phyloP scores from a whole-genome alignment of 92 coral and sea anemone genomes.

The Siderastrea radians region DNA sequence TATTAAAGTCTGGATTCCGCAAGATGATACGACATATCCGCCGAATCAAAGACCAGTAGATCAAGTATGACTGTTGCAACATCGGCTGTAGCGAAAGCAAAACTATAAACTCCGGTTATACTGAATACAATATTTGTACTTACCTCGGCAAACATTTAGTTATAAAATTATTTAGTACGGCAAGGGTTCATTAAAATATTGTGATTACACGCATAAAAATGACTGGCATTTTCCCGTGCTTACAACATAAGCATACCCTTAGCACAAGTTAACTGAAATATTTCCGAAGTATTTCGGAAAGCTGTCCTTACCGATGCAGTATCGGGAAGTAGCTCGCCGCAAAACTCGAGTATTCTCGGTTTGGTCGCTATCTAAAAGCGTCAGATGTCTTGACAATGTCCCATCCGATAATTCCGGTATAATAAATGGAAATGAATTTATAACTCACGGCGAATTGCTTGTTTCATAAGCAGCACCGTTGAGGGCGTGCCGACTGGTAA shows the following conservation, averaged over 20 bases:
- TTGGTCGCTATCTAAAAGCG: neutral
- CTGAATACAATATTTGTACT: neutral
- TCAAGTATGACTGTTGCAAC: constrained; percentile 9
- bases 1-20: constrained; percentile 8
- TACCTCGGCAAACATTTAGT: neutral
- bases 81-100: neutral
- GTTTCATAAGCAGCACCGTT: constrained; percentile 27
- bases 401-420: constrained; percentile 28
- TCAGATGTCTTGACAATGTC: constrained; percentile 24
- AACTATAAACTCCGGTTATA: neutral
- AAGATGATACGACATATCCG: neutral
- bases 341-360: constrained; percentile 8
- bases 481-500: constrained; percentile 57
- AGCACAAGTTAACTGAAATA: neutral
- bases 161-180: neutral
- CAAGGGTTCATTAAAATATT: constrained; percentile 2
- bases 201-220: constrained; percentile 23
- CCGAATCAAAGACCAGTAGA: constrained; percentile 23
- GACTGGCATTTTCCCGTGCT: constrained; percentile 23
- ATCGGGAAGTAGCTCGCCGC: constrained; percentile 31
- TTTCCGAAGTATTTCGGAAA: constrained; percentile 26
- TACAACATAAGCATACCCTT: constrained; percentile 2
- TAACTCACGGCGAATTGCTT: constrained; percentile 30
- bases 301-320: constrained; percentile 35
- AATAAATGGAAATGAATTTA: constrained; percentile 19